Evolutionary conservation across 2,113 vertebrate genomes (phyloP).

Genomic region (Arothron firmamentum): DNA sequence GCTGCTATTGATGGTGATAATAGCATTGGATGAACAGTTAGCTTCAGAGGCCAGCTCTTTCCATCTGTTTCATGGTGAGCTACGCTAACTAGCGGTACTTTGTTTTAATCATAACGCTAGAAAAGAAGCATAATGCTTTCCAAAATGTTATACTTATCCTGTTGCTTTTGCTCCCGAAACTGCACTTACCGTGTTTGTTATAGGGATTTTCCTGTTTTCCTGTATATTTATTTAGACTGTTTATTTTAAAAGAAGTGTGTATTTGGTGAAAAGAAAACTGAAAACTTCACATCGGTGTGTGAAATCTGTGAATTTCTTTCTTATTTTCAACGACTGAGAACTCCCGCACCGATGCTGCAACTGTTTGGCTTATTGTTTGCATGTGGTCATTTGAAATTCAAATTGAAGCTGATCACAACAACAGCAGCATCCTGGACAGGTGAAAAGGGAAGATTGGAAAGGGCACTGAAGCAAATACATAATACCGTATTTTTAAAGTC

Average conservation of each 20-base stretch:
- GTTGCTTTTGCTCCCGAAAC: constrained; percentile 22
- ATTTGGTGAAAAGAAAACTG: not conserved
- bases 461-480: not conserved
- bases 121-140: not conserved
- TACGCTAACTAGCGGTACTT: constrained; percentile 8
- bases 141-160: constrained; percentile 6
- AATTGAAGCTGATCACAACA: constrained; percentile 60
- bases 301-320: not conserved
- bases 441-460: constrained; percentile 7
- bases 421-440: constrained; percentile 40
- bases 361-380: constrained; percentile 41
- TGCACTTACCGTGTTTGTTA: constrained; percentile 40
- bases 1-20: not conserved
- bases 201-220: constrained; percentile 28
- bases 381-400: constrained; percentile 58
- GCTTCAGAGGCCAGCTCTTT: not conserved
- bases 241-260: not conserved
- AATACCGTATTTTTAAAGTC: not conserved
- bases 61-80: constrained; percentile 2
- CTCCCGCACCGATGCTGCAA: constrained; percentile 4
- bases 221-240: constrained; percentile 58
- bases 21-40: not conserved
- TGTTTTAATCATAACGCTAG: not conserved
- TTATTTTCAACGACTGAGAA: not conserved
- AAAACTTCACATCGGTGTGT: not conserved